Conservation (phyloP, 2,113 vertebrate species). For the Ciconia stormi region DNA sequence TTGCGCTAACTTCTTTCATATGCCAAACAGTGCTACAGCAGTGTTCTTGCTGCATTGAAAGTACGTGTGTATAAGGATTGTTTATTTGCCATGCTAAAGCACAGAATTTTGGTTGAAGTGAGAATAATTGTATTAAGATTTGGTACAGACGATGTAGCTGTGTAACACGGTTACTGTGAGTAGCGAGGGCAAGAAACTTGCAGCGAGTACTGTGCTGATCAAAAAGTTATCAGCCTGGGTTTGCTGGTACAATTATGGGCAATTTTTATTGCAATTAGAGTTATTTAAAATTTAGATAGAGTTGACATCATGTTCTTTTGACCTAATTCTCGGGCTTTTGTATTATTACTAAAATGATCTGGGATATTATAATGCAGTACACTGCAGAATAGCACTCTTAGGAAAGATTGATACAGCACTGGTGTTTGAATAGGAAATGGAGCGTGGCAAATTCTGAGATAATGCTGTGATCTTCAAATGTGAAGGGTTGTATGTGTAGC, state of each 20-base stretch:
- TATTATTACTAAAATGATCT: background rate
- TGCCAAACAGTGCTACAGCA: background rate
- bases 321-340: slow-evolving; percentile 19
- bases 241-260: background rate
- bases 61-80: too few species aligned
- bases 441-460: background rate
- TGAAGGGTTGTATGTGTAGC: background rate
- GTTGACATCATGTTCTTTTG: slow-evolving; percentile 14
- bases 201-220: background rate
- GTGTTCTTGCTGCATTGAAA: background rate
- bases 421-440: slow-evolving; percentile 35
- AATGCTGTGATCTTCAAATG: background rate
- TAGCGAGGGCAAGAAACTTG: background rate
- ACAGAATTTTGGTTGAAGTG: background rate
- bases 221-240: background rate
- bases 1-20: accelerated
- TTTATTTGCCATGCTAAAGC: background rate
- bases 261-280: background rate
- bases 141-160: background rate
- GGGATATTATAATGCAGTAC: background rate
- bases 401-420: background rate
- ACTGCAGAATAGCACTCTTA: background rate
- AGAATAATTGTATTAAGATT: background rate
- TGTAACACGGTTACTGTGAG: background rate
- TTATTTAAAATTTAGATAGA: slow-evolving; percentile 36